A percentile compares a stretch with the other conserved stretches of the same genome.
Conservation (phyloP, 2,888 invertebrate genomes). For the Lamellibrachia columna region DNA sequence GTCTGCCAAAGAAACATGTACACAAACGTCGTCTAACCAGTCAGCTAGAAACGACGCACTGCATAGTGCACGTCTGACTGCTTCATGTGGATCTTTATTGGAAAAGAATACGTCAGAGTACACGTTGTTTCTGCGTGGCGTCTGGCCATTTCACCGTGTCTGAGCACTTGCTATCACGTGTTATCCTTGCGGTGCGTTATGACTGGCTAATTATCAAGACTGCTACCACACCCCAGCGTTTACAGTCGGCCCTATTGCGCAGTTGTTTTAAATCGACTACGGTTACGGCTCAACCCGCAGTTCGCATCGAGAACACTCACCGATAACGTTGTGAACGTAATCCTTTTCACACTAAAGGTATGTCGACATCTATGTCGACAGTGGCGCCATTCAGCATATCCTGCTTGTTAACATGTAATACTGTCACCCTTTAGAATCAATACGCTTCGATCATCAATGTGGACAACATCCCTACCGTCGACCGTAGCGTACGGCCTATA, state of each 20-base stretch:
- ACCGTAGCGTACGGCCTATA: too few species aligned
- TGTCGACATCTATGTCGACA: not conserved
- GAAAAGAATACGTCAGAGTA: not conserved
- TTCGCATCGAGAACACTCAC: constrained; percentile 1
- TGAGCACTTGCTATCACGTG: not conserved
- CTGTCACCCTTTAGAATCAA: too few species aligned
- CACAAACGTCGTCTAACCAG: too few species aligned
- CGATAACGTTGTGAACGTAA: not conserved
- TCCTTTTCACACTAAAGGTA: not conserved
- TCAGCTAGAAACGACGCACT: not conserved
- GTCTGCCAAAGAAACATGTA: too few species aligned
- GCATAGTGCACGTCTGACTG: not conserved
- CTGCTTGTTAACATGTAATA: too few species aligned
- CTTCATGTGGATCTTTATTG: not conserved
- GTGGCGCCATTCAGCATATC: too few species aligned
- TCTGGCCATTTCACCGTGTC: not conserved
- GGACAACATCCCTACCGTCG: too few species aligned
- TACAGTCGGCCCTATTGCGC: not conserved
- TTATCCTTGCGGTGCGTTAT: not conserved
- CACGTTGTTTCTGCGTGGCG: not conserved
- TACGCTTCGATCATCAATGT: too few species aligned
- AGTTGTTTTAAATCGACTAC: not conserved
- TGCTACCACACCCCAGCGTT: not conserved
- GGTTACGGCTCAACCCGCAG: not conserved
- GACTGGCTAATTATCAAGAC: not conserved